These are phyloP conservation scores for Melanchra persicariae DNA, from an alignment of 2,888 invertebrate genomes.

Conservation along the genomic window DNA sequence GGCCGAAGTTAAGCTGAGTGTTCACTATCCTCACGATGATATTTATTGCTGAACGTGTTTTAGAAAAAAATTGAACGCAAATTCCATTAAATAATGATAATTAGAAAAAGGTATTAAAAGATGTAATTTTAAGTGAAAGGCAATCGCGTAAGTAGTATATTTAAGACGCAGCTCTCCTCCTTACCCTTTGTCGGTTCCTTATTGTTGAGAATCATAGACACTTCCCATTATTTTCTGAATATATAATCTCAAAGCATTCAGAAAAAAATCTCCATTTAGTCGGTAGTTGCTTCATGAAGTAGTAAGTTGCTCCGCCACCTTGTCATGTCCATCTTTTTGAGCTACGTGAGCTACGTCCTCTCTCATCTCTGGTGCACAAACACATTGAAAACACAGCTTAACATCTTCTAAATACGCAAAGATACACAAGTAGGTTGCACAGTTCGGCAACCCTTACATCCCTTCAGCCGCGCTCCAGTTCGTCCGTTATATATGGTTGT, in stretches of 20 bases:
- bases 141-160: neutral
- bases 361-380: neutral
- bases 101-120: too few relatives aligned
- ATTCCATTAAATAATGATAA: too few relatives aligned
- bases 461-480: constrained; percentile 67
- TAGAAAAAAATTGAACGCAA: too few relatives aligned
- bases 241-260: neutral
- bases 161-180: neutral
- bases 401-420: constrained; percentile 29
- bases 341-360: neutral
- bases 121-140: too few relatives aligned
- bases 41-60: neutral
- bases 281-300: neutral
- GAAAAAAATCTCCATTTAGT: neutral
- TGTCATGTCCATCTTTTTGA: neutral
- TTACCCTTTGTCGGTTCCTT: too few relatives aligned
- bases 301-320: neutral
- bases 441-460: constrained; percentile 55
- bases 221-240: neutral
- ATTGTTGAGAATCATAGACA: neutral
- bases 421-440: constrained; percentile 60
- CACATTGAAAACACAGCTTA: constrained; percentile 1
- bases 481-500: constrained; percentile 63
- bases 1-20: neutral
- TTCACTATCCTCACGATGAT: neutral